Conservation (phyloP, 2,797 vertebrate species). For the Ctenopoma kingsleyae region DNA sequence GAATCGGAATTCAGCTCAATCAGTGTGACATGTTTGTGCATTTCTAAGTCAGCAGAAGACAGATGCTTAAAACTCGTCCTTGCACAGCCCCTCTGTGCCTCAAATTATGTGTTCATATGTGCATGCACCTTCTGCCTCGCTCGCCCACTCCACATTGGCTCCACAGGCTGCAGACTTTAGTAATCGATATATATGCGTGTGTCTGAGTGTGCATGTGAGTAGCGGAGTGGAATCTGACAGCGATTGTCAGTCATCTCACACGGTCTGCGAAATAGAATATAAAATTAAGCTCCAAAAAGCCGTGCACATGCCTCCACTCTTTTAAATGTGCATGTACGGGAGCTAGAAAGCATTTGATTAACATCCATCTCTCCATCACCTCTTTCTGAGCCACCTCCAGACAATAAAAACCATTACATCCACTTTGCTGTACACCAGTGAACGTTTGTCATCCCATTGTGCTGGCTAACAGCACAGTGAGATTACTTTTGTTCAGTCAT, state of each 20-base stretch:
- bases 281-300: conserved; percentile 52
- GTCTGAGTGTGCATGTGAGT: conserved; percentile 33
- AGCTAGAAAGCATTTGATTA: conserved; percentile 66
- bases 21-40: not conserved
- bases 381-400: conserved; percentile 47
- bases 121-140: conserved; percentile 22
- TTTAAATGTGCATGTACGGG: conserved; percentile 28
- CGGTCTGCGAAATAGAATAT: conserved; percentile 38
- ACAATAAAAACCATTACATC: conserved; percentile 70
- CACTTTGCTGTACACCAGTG: conserved; percentile 54
- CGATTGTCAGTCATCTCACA: conserved; percentile 71
- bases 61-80: conserved; percentile 34
- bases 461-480: conserved; percentile 48
- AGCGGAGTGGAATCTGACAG: conserved; percentile 73
- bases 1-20: conserved; percentile 28
- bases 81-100: conserved; percentile 8
- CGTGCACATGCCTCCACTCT: conserved; percentile 8
- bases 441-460: conserved; percentile 68
- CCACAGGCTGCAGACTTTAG: conserved; percentile 61
- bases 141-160: conserved; percentile 46
- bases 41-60: conserved; percentile 5
- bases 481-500: conserved; percentile 56
- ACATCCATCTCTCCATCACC: conserved; percentile 59
- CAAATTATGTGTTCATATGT: not conserved
- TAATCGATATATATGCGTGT: conserved; percentile 63